Conservation (phyloP, 2,797 vertebrate species). For the Urocyon cinereoargenteus region DNA sequence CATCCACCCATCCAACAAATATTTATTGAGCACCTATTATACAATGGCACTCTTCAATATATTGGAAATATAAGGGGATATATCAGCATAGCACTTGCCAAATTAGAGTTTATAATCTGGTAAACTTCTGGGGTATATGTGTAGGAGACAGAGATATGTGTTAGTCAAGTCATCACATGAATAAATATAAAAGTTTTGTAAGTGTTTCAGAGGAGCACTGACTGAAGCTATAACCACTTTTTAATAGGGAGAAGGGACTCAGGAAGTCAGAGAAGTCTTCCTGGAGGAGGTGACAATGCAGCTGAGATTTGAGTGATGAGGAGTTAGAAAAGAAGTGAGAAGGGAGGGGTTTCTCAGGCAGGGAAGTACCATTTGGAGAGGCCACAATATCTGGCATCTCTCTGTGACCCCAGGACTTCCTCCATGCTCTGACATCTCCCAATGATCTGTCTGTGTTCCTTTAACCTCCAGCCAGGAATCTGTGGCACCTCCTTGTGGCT, state of each 20-base stretch:
- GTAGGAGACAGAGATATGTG: background rate
- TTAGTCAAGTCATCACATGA: background rate
- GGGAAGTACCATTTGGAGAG: background rate
- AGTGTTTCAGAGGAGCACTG: background rate
- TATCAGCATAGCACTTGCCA: background rate
- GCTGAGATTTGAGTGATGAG: background rate
- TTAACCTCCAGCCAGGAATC: background rate
- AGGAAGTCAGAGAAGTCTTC: background rate
- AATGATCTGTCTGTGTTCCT: background rate
- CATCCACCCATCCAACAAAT: background rate
- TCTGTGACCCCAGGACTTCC: background rate
- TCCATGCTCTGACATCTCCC: background rate
- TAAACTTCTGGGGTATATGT: background rate
- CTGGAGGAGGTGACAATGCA: background rate
- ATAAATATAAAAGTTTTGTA: background rate
- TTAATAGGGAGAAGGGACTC: background rate
- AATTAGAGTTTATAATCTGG: background rate
- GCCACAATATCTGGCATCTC: background rate
- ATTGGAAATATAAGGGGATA: background rate
- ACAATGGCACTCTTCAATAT: background rate
- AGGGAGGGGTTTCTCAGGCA: background rate
- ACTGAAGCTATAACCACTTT: background rate
- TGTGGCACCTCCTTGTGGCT: background rate
- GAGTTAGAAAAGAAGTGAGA: background rate
- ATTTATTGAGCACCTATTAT: background rate